Conservation (phyloP, 2,113 vertebrate genomes). For the Melanerpes aurifrons region DNA sequence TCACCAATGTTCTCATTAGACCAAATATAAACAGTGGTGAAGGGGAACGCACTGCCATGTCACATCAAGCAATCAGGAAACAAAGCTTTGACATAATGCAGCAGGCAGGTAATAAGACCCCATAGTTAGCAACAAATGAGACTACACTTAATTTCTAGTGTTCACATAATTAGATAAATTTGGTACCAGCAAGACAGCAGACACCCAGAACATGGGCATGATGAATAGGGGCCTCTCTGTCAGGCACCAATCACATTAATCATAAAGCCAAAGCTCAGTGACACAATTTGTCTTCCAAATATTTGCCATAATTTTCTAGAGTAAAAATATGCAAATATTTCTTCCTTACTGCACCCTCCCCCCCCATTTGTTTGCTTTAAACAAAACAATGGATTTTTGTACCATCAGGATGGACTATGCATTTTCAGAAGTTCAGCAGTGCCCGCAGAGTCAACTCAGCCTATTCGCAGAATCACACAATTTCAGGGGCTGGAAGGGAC, state of each 20-base stretch:
- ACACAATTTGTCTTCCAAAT: constrained; percentile 66
- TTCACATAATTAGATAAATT: constrained; percentile 84
- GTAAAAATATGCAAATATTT: neutral
- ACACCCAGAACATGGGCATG: constrained; percentile 78
- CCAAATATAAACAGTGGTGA: constrained; percentile 80
- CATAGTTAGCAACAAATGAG: constrained; percentile 77
- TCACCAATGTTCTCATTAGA: constrained; percentile 75
- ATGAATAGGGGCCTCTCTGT: constrained; percentile 81
- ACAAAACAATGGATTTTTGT: neutral
- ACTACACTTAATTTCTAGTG: constrained; percentile 80
- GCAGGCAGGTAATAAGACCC: constrained; percentile 76
- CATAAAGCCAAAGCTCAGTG: constrained; percentile 75
- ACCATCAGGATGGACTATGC: neutral
- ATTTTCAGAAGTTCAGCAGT: neutral
- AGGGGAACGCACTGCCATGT: constrained; percentile 72
- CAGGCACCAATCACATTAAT: constrained; percentile 83
- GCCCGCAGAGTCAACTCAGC: neutral
- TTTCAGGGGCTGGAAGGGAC: no score
- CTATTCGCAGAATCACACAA: neutral
- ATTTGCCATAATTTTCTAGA: constrained; percentile 13
- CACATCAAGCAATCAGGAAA: constrained; percentile 79
- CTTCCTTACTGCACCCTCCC: neutral
- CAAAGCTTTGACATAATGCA: constrained; percentile 72
- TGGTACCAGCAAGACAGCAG: constrained; percentile 70
- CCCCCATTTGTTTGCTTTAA: neutral